These are phyloP conservation scores for Scolopax bukidnonensis DNA, from an alignment of 2,797 vertebrate genomes.

Conservation along the genomic window DNA sequence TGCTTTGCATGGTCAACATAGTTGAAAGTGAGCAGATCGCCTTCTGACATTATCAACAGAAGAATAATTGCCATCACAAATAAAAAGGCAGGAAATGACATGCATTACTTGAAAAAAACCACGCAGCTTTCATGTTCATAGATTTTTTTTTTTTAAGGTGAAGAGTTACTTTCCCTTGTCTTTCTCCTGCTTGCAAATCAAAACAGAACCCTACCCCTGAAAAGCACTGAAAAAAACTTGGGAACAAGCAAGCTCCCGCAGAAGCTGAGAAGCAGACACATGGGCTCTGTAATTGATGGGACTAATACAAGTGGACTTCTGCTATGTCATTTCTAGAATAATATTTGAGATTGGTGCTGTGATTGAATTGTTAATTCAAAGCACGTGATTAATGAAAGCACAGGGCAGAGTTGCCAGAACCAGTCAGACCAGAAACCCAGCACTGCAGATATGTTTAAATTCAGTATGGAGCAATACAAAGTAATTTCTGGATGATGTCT, in stretches of 20 bases:
- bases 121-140: background rate
- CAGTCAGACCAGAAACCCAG: background rate
- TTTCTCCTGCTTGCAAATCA: background rate
- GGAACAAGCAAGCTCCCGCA: background rate
- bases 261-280: background rate
- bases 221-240: background rate
- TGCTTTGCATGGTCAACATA: background rate
- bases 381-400: background rate
- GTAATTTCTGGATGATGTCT: background rate
- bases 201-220: background rate
- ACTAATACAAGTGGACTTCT: background rate
- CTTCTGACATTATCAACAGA: background rate
- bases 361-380: background rate
- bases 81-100: constrained; percentile 49
- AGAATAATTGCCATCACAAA: constrained; percentile 14
- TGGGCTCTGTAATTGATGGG: background rate
- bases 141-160: constrained; percentile 15
- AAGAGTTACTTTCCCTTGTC: background rate
- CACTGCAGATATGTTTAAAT: background rate
- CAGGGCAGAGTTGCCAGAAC: background rate
- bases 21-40: constrained; percentile 10
- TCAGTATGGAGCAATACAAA: background rate
- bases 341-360: background rate
- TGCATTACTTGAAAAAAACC: background rate
- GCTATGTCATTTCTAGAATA: background rate